Conservation (phyloP, 2,113 vertebrate species). For the Ameiurus melas region DNA sequence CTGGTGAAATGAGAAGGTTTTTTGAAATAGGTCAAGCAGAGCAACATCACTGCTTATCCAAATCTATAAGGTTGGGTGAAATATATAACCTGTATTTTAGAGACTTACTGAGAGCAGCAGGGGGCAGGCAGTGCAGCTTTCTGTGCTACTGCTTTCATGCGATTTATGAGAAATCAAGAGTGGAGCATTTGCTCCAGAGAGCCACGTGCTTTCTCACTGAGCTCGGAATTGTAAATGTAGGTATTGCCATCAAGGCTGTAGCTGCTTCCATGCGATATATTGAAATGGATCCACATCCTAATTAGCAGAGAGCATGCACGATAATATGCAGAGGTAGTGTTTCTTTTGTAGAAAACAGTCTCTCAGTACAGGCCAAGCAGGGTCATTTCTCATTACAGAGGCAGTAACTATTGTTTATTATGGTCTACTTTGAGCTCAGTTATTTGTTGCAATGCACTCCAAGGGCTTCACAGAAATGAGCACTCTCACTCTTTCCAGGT, state of each 20-base stretch:
- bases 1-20: slow-evolving; percentile 44
- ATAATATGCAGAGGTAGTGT: not conserved
- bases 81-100: slow-evolving; percentile 54
- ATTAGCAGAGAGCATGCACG: not conserved
- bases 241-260: not conserved
- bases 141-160: slow-evolving; percentile 48
- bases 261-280: not conserved
- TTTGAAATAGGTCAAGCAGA: slow-evolving; percentile 60
- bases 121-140: slow-evolving; percentile 62
- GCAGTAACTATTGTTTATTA: slow-evolving; percentile 57
- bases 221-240: slow-evolving; percentile 25
- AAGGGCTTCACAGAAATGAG: slow-evolving; percentile 26
- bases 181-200: slow-evolving; percentile 42
- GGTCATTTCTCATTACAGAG: slow-evolving; percentile 58
- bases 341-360: slow-evolving; percentile 11
- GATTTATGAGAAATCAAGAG: slow-evolving; percentile 60
- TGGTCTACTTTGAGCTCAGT: slow-evolving; percentile 22
- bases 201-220: slow-evolving; percentile 43
- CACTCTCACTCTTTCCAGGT: slow-evolving; percentile 1
- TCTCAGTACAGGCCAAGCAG: slow-evolving; percentile 1
- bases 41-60: slow-evolving; percentile 47
- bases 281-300: not conserved
- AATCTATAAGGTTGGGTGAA: slow-evolving; percentile 50
- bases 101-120: slow-evolving; percentile 49
- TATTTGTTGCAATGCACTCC: slow-evolving; percentile 30